Percentiles rank a stretch among this genome's conserved stretches.
phyloP scores from a whole-genome alignment of 2,113 vertebrate genomes.

The Ibidorhyncha struthersii region DNA sequence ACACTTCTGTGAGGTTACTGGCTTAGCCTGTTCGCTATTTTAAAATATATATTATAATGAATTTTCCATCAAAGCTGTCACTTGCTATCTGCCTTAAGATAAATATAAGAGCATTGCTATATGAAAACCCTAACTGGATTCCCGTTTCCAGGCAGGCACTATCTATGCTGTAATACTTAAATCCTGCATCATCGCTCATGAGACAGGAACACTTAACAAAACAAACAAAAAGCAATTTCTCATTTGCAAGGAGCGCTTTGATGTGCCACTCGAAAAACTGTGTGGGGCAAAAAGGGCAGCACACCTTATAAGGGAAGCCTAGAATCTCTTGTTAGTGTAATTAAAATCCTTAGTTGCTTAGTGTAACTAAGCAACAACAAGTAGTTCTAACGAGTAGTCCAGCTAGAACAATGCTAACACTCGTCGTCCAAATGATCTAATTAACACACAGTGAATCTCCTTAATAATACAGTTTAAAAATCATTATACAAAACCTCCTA shows the following conservation, averaged over 20 bases:
- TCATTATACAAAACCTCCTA: not conserved
- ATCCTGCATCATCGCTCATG: not conserved
- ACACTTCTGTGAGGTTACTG: not conserved
- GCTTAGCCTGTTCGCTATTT: not conserved
- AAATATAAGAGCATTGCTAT: not conserved
- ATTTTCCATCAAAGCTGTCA: not conserved
- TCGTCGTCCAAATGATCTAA: not conserved
- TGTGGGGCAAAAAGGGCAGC: not conserved
- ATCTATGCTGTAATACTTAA: not conserved
- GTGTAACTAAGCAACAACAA: not conserved
- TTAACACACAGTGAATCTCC: not conserved
- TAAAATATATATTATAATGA: not conserved
- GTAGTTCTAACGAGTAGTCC: not conserved
- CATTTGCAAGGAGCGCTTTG: not conserved
- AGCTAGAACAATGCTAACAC: not conserved
- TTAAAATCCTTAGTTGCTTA: not conserved
- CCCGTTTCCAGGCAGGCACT: not conserved
- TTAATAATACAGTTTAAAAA: not conserved
- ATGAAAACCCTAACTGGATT: not conserved
- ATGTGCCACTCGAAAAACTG: not conserved
- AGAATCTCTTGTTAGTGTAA: not conserved
- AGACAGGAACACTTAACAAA: not conserved
- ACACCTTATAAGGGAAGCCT: not conserved
- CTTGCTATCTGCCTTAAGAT: not conserved
- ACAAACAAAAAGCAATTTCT: not conserved